Conservation (phyloP, 1,140 invertebrate species). For the Drosophila serrata region DNA sequence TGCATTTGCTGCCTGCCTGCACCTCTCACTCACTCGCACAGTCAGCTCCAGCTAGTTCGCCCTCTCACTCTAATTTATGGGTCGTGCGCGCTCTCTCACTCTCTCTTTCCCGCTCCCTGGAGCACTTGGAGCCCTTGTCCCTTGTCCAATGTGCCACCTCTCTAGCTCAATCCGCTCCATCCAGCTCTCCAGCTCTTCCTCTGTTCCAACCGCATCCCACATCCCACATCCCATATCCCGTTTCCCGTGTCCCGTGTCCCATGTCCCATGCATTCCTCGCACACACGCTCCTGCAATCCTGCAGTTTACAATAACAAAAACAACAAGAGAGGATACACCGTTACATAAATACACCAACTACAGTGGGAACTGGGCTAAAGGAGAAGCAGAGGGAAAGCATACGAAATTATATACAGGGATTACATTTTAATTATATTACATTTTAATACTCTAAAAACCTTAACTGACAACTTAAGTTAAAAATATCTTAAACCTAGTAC, state of each 20-base stretch:
- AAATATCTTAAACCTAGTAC: too few species aligned
- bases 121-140: constrained; percentile 61
- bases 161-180: neutral
- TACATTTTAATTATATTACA: too few species aligned
- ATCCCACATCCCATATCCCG: constrained; percentile 8
- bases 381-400: neutral
- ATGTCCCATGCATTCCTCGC: constrained; percentile 43
- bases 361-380: constrained; percentile 3
- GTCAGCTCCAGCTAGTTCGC: neutral
- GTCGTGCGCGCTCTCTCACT: constrained; percentile 69
- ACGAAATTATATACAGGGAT: neutral
- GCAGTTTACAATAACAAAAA: constrained; percentile 44
- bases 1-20: constrained; percentile 23
- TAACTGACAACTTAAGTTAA: too few species aligned
- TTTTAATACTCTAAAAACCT: too few species aligned
- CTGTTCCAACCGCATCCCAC: constrained; percentile 21
- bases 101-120: constrained; percentile 35
- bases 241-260: constrained; percentile 2
- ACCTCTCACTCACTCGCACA: constrained; percentile 37
- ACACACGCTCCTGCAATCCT: constrained; percentile 44
- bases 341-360: constrained; percentile 72
- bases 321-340: constrained; percentile 58
- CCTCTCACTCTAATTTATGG: constrained; percentile 75
- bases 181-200: constrained; percentile 9
- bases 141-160: constrained; percentile 49